These are phyloP conservation scores for Tokudaia tokunoshimensis DNA, from an alignment of 2,797 vertebrate genomes.

Conservation along the genomic window DNA sequence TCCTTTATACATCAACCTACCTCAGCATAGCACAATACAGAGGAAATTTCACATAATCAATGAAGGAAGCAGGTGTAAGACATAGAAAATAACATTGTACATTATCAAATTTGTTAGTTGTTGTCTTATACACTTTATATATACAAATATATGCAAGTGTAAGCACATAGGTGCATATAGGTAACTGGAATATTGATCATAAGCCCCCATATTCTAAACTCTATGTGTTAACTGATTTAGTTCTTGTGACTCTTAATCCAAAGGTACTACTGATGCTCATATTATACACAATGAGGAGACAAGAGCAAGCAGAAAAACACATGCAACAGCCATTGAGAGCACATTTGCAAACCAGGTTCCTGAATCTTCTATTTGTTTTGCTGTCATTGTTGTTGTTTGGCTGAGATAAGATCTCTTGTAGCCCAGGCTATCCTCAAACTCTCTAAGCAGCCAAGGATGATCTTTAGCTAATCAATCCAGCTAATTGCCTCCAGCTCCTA, in stretches of 20 bases:
- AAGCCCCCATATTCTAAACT: constrained; percentile 25
- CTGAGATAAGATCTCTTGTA: not conserved
- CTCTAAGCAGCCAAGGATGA: not conserved
- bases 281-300: not conserved
- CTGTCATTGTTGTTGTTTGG: not conserved
- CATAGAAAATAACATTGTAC: not conserved
- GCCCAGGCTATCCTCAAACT: not conserved
- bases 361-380: not conserved
- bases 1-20: not conserved
- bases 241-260: not conserved
- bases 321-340: not conserved
- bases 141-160: not conserved
- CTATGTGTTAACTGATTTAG: not conserved
- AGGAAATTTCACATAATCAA: not conserved
- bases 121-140: not conserved
- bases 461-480: not conserved
- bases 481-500: not conserved
- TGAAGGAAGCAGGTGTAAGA: not conserved
- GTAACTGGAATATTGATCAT: not conserved
- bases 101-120: not conserved
- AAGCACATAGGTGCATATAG: not conserved
- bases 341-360: not conserved
- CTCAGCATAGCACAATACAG: not conserved
- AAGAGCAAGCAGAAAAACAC: not conserved
- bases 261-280: not conserved